These are phyloP conservation scores for Columbina picui DNA, from an alignment of 2,113 vertebrate genomes.

Conservation along the genomic window DNA sequence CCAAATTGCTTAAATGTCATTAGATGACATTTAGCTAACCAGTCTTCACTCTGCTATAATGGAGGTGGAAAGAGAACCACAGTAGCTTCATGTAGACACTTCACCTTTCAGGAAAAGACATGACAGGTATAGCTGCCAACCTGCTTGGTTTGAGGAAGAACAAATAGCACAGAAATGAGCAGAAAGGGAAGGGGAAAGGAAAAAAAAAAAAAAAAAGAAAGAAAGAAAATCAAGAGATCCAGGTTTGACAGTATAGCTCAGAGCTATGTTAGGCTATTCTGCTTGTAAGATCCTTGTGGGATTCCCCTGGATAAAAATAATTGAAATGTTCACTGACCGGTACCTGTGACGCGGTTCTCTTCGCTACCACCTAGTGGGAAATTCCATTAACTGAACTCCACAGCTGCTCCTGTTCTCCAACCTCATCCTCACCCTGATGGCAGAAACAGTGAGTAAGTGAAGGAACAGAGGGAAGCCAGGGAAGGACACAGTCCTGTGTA, in stretches of 20 bases:
- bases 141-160: neutral
- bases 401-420: neutral
- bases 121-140: neutral
- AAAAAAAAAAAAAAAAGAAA: neutral
- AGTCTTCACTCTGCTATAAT: neutral
- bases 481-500: neutral
- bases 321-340: neutral
- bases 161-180: neutral
- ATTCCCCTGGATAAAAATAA: neutral
- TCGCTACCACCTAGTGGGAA: slow-evolving; percentile 63
- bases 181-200: neutral
- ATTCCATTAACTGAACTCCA: neutral
- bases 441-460: neutral
- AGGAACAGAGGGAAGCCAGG: neutral
- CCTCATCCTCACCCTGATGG: neutral
- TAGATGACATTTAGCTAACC: slow-evolving; percentile 1
- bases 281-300: neutral
- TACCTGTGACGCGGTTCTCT: neutral
- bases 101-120: neutral
- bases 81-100: neutral
- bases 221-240: neutral
- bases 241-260: neutral
- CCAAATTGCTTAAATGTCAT: neutral
- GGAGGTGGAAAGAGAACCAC: neutral
- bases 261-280: neutral